These are phyloP conservation scores for Muntiacus reevesi DNA, from an alignment of 2,113 vertebrate genomes.

Conservation along the genomic window DNA sequence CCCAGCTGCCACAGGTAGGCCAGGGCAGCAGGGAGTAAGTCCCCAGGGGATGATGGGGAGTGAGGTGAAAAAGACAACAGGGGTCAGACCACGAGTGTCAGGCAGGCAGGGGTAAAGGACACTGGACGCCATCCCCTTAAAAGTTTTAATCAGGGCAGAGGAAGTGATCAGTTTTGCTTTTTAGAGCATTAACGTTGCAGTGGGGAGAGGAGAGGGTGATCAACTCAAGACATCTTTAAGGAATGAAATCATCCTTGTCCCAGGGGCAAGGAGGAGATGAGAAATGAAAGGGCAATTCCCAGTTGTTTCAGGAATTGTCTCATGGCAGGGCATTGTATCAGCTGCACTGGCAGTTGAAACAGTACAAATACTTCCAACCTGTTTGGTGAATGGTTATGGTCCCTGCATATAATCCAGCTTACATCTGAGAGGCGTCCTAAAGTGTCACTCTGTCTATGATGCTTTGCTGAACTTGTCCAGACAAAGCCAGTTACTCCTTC, in stretches of 20 bases:
- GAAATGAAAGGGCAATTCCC: not conserved
- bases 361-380: not conserved
- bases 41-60: fast-evolving
- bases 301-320: not conserved
- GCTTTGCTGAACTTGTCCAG: not conserved
- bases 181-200: not conserved
- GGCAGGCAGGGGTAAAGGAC: not conserved
- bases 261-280: not conserved
- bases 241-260: not conserved
- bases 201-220: not conserved
- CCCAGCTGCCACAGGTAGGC: not conserved
- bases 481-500: not conserved
- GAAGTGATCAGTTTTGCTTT: not conserved
- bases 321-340: not conserved
- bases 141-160: not conserved
- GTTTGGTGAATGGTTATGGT: not conserved
- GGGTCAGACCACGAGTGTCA: not conserved
- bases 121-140: not conserved
- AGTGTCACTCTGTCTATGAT: not conserved
- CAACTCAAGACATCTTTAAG: not conserved
- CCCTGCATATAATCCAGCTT: not conserved
- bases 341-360: not conserved
- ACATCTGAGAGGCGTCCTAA: not conserved
- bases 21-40: not conserved
- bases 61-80: not conserved